Conservation (phyloP, 2,888 invertebrate genomes). For the Prosapia bicincta region DNA sequence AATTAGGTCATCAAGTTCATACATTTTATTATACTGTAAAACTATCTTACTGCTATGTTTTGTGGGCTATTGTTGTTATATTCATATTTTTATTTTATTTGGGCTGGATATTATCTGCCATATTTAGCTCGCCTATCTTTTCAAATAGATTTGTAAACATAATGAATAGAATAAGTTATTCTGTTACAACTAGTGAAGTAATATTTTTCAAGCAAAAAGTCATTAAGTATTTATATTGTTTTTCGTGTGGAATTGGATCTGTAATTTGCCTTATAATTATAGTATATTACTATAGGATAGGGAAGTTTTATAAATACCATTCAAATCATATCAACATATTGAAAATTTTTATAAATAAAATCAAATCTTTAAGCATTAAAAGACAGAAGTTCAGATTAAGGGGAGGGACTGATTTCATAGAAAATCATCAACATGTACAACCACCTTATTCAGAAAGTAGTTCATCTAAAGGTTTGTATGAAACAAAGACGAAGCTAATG, state of each 20-base stretch:
- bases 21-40: background rate
- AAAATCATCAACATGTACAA: background rate
- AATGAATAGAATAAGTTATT: background rate
- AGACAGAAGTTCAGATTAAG: background rate
- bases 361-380: background rate
- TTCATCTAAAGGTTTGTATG: background rate
- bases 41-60: background rate
- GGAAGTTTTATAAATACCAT: background rate
- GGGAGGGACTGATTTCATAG: background rate
- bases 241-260: background rate
- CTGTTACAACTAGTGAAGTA: background rate
- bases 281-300: background rate
- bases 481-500: background rate
- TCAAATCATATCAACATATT: background rate
- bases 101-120: background rate
- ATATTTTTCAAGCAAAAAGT: background rate
- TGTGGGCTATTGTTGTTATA: background rate
- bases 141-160: background rate
- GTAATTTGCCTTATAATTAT: background rate
- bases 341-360: background rate
- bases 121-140: background rate
- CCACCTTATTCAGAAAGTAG: background rate
- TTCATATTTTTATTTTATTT: background rate
- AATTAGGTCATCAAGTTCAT: background rate
- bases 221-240: background rate